Conservation (phyloP, 2,113 vertebrate species). For the Buteo buteo region DNA sequence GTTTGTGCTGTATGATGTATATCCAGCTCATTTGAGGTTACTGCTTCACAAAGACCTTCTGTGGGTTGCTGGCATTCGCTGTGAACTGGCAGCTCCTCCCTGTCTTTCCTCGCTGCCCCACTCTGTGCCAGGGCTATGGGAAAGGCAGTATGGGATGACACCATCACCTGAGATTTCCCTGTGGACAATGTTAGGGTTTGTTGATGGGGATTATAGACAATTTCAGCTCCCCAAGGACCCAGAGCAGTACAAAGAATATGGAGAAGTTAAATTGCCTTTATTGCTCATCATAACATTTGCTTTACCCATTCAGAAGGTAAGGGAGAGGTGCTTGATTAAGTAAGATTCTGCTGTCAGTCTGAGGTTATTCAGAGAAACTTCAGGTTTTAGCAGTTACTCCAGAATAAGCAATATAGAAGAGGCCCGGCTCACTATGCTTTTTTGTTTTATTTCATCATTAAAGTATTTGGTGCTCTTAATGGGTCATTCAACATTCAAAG, state of each 20-base stretch:
- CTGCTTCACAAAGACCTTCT: neutral
- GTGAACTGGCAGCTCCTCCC: neutral
- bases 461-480: neutral
- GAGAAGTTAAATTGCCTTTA: neutral
- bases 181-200: neutral
- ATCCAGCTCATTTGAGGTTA: neutral
- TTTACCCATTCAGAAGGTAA: neutral
- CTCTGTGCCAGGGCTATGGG: neutral
- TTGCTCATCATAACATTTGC: neutral
- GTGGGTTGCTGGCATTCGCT: neutral
- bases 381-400: neutral
- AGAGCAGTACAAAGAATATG: neutral
- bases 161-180: rapidly evolving
- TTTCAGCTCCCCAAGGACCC: neutral
- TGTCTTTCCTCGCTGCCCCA: neutral
- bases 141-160: neutral
- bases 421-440: neutral
- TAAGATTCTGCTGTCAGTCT: neutral
- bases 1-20: neutral
- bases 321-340: neutral
- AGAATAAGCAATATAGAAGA: neutral
- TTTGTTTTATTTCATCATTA: neutral
- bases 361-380: neutral
- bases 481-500: neutral
- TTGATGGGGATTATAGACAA: neutral